Base-by-base conservation (phyloP, 2,888 invertebrate species). In the Panzeria rudis region DNA sequence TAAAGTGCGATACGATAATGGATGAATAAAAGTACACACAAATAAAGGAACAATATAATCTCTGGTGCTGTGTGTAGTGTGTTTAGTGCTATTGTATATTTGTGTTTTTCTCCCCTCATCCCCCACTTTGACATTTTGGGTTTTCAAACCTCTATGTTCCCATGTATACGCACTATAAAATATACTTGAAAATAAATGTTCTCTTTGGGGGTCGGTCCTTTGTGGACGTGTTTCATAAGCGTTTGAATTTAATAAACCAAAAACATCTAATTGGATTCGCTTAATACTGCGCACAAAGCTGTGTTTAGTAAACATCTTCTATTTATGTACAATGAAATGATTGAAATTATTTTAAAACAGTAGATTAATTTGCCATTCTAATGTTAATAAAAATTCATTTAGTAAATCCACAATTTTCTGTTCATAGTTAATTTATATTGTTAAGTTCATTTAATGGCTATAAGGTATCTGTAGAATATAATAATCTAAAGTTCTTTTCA, bases 91-190 rank as follows among this genome's bases (percentile, higher is more conserved):
- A 4, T 9, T 50, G 15, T 20, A 50, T 17, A 7, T 62, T 29
- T 9, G 32, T 50, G 11, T 50, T 35, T 52, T n/a, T 61, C 38
- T 61, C 25, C 25, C 56, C 20, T 6, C 54, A 11, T 15, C 62
- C 62, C 41, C n/a, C 52, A 62, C 66, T 75, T 56, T 71, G 82
- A 76, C 76, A 71, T 76, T 69, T 35, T n/a, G 4, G n/a, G 6
- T 50, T 44, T 41, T 17, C 5, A 25, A 9, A 17, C 23, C n/a
- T 17, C 32, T 62, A 20, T 44, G 66, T 44, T 73, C 68, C 32
- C 50, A 81, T 81, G 23, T 61, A 44, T 50, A 50, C 15, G 47
- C 47, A 50, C 3, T 32, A 6, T 35, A n/a, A 66, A 47, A 44
- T 20, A 20, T 68, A 54, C 15, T 44, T 77, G 68, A 23, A 50